Conservation (phyloP, 2,888 invertebrate genomes). For the Shargacucullia verbasci region DNA sequence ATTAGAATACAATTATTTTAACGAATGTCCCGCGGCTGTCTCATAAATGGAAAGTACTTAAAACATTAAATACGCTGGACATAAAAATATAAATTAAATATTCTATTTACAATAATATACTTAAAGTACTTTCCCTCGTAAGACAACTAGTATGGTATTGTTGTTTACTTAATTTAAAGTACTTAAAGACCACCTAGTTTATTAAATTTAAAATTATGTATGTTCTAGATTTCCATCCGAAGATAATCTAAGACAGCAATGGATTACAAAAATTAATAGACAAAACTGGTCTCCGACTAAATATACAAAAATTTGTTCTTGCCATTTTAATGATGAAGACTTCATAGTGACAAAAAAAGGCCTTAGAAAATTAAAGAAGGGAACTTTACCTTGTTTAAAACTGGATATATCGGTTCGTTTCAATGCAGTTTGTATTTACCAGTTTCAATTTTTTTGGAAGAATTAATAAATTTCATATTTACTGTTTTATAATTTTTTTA, state of each 20-base stretch:
- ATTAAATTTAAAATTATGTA: not conserved
- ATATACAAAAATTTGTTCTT: not conserved
- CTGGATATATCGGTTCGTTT: constrained; percentile 10
- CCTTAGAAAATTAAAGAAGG: constrained; percentile 8
- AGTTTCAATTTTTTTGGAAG: not conserved
- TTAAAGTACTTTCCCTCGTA: no score
- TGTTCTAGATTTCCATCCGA: not conserved
- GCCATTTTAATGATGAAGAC: not conserved
- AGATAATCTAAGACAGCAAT: not conserved
- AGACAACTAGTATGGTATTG: no score
- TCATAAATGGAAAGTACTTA: no score
- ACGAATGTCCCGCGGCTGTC: no score
- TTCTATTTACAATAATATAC: no score
- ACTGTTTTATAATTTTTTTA: not conserved
- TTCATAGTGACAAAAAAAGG: constrained; percentile 12
- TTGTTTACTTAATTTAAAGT: no score
- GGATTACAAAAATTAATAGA: not conserved
- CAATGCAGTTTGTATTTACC: constrained; percentile 2
- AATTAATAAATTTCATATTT: not conserved
- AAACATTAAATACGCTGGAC: no score
- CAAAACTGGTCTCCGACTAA: not conserved
- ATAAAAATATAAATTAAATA: no score
- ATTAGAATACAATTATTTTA: no score
- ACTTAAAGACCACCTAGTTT: not conserved
- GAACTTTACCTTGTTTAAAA: constrained; percentile 9